These are phyloP conservation scores for Watsonalla cultraria DNA, from an alignment of 2,888 invertebrate species.

Conservation along the genomic window DNA sequence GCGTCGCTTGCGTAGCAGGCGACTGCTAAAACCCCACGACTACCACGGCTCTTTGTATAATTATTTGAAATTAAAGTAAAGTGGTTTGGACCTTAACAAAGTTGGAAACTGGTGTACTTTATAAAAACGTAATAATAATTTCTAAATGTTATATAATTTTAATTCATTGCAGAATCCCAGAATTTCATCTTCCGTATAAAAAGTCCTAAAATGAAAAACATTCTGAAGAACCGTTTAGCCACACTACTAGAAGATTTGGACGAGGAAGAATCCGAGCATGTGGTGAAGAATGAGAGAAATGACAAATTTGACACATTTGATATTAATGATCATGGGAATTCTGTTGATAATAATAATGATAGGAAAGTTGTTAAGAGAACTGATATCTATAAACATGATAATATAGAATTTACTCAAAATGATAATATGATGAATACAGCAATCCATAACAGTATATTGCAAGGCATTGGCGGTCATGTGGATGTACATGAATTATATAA, in stretches of 20 bases:
- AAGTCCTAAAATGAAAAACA: slow-evolving; percentile 46
- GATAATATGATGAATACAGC: slow-evolving; percentile 46
- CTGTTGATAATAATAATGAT: slow-evolving; percentile 3
- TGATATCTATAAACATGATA: slow-evolving; percentile 7
- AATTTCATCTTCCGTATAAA: slow-evolving; percentile 38
- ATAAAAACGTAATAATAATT: no score
- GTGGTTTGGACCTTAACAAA: no score
- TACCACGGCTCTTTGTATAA: no score
- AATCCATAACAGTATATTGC: slow-evolving; percentile 50
- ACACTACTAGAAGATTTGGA: slow-evolving; percentile 53
- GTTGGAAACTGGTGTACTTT: no score
- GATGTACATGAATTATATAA: slow-evolving; percentile 46
- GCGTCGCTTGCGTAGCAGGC: no score
- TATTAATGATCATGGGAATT: not conserved
- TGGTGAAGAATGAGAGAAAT: slow-evolving; percentile 6
- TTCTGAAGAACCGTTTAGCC: slow-evolving; percentile 42
- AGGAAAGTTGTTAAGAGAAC: slow-evolving; percentile 6
- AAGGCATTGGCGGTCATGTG: slow-evolving; percentile 50
- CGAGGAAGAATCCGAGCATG: slow-evolving; percentile 27
- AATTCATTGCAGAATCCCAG: slow-evolving; percentile 35
- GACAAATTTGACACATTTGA: slow-evolving; percentile 1
- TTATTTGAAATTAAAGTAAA: no score
- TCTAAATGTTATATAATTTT: not conserved
- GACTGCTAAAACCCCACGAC: no score
- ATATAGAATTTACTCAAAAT: slow-evolving; percentile 6